Conservation (phyloP, 2,113 vertebrate species). For the Microcebus murinus region DNA sequence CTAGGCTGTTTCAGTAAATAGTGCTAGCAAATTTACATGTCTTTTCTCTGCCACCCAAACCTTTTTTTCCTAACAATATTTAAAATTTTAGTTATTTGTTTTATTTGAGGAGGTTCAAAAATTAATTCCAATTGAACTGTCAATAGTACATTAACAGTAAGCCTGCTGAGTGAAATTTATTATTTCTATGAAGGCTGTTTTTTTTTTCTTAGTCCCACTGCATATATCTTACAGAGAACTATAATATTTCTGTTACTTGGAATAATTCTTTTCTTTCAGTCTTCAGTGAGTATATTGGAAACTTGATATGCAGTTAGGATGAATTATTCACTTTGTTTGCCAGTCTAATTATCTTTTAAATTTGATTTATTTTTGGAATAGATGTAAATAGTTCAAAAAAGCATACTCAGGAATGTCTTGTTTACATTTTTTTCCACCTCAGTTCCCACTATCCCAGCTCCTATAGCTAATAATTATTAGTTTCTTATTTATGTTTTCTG, state of each 20-base stretch:
- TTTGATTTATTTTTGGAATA: background rate
- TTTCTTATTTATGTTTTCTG: background rate
- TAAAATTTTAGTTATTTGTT: background rate
- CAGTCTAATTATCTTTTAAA: background rate
- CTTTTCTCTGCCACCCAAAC: background rate
- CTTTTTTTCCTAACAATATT: background rate
- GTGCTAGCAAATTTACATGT: background rate
- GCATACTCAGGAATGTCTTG: background rate
- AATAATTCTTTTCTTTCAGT: background rate
- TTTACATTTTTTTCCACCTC: background rate
- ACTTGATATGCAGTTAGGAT: background rate
- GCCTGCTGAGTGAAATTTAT: background rate
- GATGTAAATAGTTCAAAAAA: background rate
- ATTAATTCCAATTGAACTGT: background rate
- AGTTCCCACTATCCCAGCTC: background rate
- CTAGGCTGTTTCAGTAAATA: background rate
- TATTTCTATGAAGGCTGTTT: background rate
- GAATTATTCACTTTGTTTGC: background rate
- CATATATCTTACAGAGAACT: background rate
- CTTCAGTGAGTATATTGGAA: background rate
- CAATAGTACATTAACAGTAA: background rate
- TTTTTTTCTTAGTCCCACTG: background rate
- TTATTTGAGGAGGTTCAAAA: background rate
- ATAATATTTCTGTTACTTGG: background rate
- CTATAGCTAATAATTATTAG: background rate